phyloP scores from a whole-genome alignment of 2,888 invertebrate species.

The Orthosia gracilis region DNA sequence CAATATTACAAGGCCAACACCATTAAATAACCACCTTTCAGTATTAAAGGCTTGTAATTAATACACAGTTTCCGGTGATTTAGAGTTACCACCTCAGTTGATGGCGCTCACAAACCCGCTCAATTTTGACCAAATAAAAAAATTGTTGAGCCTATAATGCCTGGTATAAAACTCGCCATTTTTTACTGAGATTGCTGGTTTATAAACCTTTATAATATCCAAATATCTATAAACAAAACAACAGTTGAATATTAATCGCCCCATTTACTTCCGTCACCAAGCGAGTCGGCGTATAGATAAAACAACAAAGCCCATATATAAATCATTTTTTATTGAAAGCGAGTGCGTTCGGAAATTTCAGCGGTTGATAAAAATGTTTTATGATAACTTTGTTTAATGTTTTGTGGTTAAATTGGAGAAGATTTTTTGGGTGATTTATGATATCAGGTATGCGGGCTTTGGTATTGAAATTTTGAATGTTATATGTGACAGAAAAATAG shows the following conservation, averaged over 20 bases:
- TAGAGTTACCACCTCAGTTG: not conserved
- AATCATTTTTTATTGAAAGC: conserved; percentile 68
- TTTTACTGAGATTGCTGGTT: conserved; percentile 28
- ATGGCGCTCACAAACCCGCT: conserved; percentile 6
- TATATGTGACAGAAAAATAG: not conserved
- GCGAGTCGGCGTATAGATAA: conserved; percentile 48
- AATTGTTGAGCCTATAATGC: conserved; percentile 39
- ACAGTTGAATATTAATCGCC: conserved; percentile 49
- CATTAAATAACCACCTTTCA: conserved; percentile 5
- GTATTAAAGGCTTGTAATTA: conserved; percentile 23
- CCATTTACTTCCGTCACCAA: conserved; percentile 45
- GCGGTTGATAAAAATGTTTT: conserved; percentile 62
- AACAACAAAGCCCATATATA: conserved; percentile 58
- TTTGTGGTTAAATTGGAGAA: conserved; percentile 36
- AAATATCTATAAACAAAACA: conserved; percentile 59
- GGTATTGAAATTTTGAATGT: not conserved
- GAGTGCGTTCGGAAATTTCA: conserved; percentile 49
- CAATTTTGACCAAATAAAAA: conserved; percentile 41
- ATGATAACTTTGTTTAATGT: conserved; percentile 52
- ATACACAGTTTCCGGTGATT: conserved; percentile 16
- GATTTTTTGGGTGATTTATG: conserved; percentile 38
- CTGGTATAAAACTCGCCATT: conserved; percentile 37
- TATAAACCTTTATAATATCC: conserved; percentile 34
- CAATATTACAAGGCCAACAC: not conserved
- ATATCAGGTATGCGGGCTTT: conserved; percentile 15